Evolutionary conservation across 2,888 invertebrate species (phyloP).

Genomic region (Plagiodera versicolora): DNA sequence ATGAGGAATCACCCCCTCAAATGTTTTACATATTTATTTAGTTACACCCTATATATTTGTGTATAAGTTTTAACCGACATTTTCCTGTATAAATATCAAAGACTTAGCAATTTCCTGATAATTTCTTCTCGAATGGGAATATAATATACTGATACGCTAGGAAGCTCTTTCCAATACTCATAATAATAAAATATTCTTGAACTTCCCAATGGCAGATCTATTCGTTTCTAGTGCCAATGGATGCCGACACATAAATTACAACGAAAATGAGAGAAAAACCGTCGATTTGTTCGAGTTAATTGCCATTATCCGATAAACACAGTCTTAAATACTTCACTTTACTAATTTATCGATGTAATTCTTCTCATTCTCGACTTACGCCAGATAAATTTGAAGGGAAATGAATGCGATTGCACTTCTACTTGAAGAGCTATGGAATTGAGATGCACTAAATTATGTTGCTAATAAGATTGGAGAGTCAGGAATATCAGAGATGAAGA

Average conservation of each 20-base stretch:
- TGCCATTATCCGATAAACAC: slow-evolving; percentile 33
- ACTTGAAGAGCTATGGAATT: neutral
- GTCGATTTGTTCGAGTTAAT: slow-evolving; percentile 33
- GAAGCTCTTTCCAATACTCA: neutral
- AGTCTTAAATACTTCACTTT: slow-evolving; percentile 30
- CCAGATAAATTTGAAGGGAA: slow-evolving; percentile 20
- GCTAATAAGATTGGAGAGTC: neutral
- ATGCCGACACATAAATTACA: slow-evolving; percentile 36
- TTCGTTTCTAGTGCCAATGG: slow-evolving; percentile 37
- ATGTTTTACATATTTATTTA: too few relatives aligned
- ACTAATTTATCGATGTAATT: slow-evolving; percentile 29
- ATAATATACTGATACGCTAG: neutral
- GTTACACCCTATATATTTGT: too few relatives aligned
- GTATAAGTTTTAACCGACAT: too few relatives aligned
- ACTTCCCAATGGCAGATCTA: slow-evolving; percentile 20
- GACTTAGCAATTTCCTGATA: too few relatives aligned
- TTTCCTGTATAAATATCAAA: too few relatives aligned
- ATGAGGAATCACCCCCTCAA: too few relatives aligned
- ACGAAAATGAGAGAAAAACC: slow-evolving; percentile 32
- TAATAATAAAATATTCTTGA: neutral
- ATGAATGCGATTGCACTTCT: neutral
- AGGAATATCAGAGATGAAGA: neutral
- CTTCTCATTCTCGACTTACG: slow-evolving; percentile 24
- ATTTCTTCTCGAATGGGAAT: too few relatives aligned
- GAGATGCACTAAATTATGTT: neutral